phyloP scores from a whole-genome alignment of 2,797 vertebrate genomes.

The Chrosomus eos region DNA sequence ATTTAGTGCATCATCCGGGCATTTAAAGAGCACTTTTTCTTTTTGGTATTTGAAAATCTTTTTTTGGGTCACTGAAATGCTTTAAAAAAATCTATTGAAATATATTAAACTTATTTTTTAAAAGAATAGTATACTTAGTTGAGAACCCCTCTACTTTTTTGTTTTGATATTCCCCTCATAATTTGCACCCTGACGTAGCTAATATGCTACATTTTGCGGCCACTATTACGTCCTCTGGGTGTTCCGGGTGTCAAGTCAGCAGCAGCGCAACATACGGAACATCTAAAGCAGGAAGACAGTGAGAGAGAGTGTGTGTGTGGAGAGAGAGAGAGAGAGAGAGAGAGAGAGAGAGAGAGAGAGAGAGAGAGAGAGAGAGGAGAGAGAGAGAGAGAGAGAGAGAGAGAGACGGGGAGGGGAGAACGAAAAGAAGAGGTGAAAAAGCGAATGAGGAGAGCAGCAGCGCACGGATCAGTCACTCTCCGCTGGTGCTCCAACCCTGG shows the following conservation, averaged over 20 bases:
- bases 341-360: neutral
- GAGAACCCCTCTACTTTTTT: neutral
- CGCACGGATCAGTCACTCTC: slow-evolving; percentile 13
- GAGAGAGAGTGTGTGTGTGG: too few relatives aligned
- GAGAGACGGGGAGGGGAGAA: slow-evolving; percentile 2
- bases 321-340: too few relatives aligned
- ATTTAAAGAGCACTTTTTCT: neutral
- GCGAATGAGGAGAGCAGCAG: slow-evolving; percentile 21
- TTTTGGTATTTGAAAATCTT: neutral
- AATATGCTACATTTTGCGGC: neutral
- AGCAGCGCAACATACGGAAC: slow-evolving; percentile 13
- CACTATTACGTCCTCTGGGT: neutral
- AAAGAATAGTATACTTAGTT: neutral
- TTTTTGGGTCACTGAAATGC: neutral
- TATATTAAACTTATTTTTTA: too few relatives aligned
- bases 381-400: neutral
- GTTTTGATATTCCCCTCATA: neutral
- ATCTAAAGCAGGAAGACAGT: slow-evolving; percentile 44
- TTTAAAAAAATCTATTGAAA: neutral
- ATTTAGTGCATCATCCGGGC: neutral
- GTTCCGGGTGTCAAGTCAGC: slow-evolving; percentile 23
- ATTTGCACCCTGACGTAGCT: neutral
- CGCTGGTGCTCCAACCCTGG: neutral
- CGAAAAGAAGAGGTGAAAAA: slow-evolving; percentile 33
- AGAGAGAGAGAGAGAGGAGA: neutral